A percentile compares a stretch with the other conserved stretches of the same genome.
These are phyloP conservation scores for Oreochromis tanganicae DNA, from an alignment of 2,113 vertebrate genomes.

Conservation along the genomic window DNA sequence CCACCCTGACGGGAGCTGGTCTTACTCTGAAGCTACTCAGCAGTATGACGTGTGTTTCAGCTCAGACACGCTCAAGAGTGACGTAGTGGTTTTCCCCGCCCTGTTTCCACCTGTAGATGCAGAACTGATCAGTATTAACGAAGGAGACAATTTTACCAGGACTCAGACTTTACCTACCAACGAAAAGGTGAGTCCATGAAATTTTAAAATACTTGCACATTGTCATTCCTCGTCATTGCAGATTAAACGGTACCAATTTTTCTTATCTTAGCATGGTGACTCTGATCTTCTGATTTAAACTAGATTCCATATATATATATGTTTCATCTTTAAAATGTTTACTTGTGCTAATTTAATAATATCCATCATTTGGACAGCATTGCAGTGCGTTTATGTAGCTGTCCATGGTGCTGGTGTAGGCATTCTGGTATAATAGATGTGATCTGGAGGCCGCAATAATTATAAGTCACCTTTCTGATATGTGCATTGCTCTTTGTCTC, in stretches of 20 bases:
- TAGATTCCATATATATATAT: neutral
- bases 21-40: conserved; percentile 59
- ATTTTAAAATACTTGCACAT: neutral
- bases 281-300: neutral
- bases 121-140: neutral
- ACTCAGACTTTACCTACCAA: neutral
- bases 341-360: neutral
- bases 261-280: neutral
- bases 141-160: neutral
- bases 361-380: neutral
- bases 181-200: neutral
- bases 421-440: neutral
- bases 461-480: neutral
- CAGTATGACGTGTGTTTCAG: conserved; percentile 64
- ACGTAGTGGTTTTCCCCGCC: neutral
- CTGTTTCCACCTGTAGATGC: neutral
- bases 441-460: neutral
- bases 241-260: neutral
- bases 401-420: conserved; percentile 22
- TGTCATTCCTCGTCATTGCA: neutral
- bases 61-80: conserved; percentile 55
- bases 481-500: neutral
- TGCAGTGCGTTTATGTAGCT: neutral
- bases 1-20: neutral
- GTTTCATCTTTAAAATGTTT: neutral